Percentiles rank a stretch among this genome's conserved stretches.
Conservation (phyloP, 2,797 vertebrate genomes). For the Poliocrania exsul region DNA sequence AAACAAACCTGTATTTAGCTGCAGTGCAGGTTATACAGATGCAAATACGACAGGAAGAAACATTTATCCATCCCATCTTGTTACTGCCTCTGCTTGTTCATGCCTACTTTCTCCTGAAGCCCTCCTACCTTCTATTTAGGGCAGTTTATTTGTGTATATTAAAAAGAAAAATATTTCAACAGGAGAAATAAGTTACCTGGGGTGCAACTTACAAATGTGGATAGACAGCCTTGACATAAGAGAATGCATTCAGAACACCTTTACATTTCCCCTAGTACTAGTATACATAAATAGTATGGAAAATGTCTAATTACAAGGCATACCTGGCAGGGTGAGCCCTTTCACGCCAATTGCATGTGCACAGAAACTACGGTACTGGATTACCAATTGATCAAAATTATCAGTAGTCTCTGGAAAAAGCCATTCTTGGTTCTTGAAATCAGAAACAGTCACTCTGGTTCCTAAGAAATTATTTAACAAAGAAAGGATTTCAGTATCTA, state of each 20-base stretch:
- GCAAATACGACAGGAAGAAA: not conserved
- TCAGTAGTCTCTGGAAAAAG: constrained; percentile 83
- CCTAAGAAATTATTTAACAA: constrained; percentile 72
- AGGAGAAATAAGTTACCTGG: not conserved
- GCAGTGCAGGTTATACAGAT: not conserved
- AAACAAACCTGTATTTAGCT: not conserved
- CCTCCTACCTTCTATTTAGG: not conserved
- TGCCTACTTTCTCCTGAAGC: not conserved
- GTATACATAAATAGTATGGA: not conserved
- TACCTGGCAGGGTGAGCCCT: constrained; percentile 89
- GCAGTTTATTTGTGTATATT: not conserved
- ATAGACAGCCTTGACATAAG: not conserved
- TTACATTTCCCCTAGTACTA: not conserved
- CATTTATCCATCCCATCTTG: not conserved
- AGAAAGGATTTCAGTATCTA: not conserved
- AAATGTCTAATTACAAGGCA: not conserved
- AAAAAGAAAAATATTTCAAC: not conserved
- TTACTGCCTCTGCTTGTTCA: not conserved
- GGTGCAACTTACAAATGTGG: not conserved
- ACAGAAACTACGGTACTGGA: constrained; percentile 90
- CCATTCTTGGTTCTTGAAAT: constrained; percentile 85
- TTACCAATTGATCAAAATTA: constrained; percentile 76
- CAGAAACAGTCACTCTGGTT: constrained; percentile 71
- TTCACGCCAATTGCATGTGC: constrained; percentile 82
- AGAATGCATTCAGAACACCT: not conserved